Evolutionary conservation across 2,888 invertebrate genomes (phyloP), one percentile per base, ranked within the genome.

Genomic region (Sialis fuliginosa): DNA sequence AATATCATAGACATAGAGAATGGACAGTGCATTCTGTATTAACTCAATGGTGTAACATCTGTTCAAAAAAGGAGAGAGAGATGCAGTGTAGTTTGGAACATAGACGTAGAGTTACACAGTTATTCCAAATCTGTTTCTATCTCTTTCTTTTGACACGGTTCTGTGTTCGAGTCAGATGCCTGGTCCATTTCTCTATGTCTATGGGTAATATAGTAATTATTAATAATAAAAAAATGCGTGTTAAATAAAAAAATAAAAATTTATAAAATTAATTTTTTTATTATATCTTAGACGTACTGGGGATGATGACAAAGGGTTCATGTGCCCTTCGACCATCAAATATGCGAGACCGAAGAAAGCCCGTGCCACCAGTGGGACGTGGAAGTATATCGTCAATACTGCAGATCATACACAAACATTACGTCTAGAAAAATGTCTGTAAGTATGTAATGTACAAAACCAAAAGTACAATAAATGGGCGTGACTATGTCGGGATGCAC

Each of bases 311-410:
- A 78, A 79, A 2, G 82, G 83, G 1, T 82, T 80, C 59, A 80
- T 88, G 67, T 88, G 88, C 55, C 79, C 82, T 0, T 83, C 84
- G 45, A 75, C 79, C 3, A 79, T 87, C 37, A 79, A 81, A 54
- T 85, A 85, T 57, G 86, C 84, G 0, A 68, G 83, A 8, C 87
- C 87, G 0, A 86, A 86, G 60, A 72, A 85, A 49, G 88, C 86
- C 0, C 70, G 83, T 45, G 83, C 85, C 1, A 82, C 83, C 1
- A 79, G 79, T 1, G 87, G 87, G 0, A 75, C 79, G 53, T 88
- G 88, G 87, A 87, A 87, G 58, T 87, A 80, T 58, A 83, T 88
- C 53, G 86, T 88, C 42, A 88, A 88, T 56, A 84, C 86, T 0
- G 85, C 82, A 0, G 83, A 85, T 51, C 85, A 87, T 56, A 84